Base-by-base conservation (phyloP, 2,797 vertebrate species). In the Semotilus atromaculatus region DNA sequence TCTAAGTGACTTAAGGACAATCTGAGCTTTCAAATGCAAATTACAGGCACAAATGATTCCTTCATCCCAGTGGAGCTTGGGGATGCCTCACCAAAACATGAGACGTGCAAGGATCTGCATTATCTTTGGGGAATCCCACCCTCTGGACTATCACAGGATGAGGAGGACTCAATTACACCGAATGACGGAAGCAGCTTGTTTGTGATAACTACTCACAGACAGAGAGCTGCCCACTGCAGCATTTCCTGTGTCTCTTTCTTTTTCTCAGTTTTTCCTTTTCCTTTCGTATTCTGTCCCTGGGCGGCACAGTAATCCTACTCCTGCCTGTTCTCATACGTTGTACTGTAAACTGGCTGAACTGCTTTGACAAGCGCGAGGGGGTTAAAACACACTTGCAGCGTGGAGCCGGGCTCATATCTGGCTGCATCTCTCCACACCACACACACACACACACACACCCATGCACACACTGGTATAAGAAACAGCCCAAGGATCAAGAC, bases 241-340 rank as follows among this genome's bases (percentile, higher is more conserved):
- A 89, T 89, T 87, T 89, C 89, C 87, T 76, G 88, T 87, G 86
- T 83, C 53, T 72, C n/a, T 78, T 90, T 84, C 45, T 58, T 64
- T 78, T 51, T 40, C 45, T 72, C 9, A 11, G 14, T 73, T 58
- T 58, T 67, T 58, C 40, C 38, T 18, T 29, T 86, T 79, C 80
- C 86, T 71, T 62, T 71, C 19, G 31, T 19, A 71, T 87, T 91
- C 79, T 88, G 92, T 81, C 92, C 94, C 91, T 91, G 94, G 96
- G 96, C 95, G 96, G 91, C 89, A 93, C 89, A 89, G 96, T 97
- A 97, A 97, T 94, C 91, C 94, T 96, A 98, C 95, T 97, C 97
- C 96, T 97, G 95, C 91, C 91, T 90, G 87, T 93, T 93, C 95
- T 55, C 94, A 95, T 92, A 86, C 95, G 94, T 94, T 88, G 93